These are phyloP conservation scores for Ramphastos sulfuratus DNA, from an alignment of 2,113 vertebrate species.

Conservation along the genomic window DNA sequence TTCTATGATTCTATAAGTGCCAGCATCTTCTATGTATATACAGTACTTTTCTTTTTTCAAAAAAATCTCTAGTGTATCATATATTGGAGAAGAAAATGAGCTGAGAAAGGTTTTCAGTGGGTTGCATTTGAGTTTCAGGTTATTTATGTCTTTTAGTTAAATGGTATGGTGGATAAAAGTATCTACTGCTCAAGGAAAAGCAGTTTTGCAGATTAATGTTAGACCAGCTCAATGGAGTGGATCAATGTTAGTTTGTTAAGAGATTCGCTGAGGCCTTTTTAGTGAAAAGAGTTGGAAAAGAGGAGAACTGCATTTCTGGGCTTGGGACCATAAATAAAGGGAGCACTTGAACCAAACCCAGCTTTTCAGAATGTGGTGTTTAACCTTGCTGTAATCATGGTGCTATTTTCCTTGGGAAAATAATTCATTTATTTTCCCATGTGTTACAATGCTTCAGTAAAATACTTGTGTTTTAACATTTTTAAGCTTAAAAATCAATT, in stretches of 20 bases:
- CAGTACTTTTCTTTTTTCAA: not conserved
- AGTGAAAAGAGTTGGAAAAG: not conserved
- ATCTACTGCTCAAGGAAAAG: not conserved
- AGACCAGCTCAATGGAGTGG: not conserved
- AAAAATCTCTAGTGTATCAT: not conserved
- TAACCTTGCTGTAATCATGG: not conserved
- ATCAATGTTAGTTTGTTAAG: slow-evolving; percentile 27
- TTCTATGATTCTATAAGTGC: not conserved
- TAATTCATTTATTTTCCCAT: not conserved
- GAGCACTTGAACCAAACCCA: not conserved
- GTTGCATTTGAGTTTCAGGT: not conserved
- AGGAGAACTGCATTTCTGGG: not conserved
- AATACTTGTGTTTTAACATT: not conserved
- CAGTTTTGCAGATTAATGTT: not conserved
- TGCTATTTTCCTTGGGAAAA: not conserved
- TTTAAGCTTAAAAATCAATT: not conserved
- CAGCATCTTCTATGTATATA: not conserved
- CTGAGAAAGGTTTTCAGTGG: not conserved
- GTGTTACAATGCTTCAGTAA: not conserved
- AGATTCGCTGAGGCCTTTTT: not conserved
- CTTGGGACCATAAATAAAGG: not conserved
- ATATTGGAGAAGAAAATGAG: not conserved
- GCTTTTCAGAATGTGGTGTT: not conserved
- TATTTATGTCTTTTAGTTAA: slow-evolving; percentile 35
- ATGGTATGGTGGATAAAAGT: not conserved